A percentile compares a stretch with the other conserved stretches of the same genome.
These are phyloP conservation scores for Dromococcyx pavoninus DNA, from an alignment of 2,797 vertebrate species.

Conservation along the genomic window DNA sequence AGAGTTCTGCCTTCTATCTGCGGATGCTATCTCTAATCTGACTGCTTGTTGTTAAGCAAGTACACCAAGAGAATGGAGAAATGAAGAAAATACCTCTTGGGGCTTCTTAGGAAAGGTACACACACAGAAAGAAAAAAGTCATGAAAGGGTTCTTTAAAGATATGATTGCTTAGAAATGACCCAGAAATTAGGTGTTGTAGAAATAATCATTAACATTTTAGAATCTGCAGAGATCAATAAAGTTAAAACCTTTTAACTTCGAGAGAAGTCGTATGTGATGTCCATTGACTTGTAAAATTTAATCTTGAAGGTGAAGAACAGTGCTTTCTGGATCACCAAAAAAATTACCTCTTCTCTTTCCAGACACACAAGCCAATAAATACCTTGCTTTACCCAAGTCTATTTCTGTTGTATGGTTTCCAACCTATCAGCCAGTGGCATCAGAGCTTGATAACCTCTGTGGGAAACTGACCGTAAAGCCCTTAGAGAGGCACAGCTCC, in stretches of 20 bases:
- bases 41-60: neutral
- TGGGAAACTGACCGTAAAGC: neutral
- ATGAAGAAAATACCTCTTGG: neutral
- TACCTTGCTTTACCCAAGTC: neutral
- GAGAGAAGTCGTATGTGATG: neutral
- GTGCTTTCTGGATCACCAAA: neutral
- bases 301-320: neutral
- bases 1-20: neutral
- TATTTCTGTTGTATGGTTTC: neutral
- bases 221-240: neutral
- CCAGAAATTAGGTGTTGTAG: neutral
- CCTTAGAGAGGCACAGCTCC: neutral
- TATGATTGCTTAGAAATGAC: neutral
- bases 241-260: neutral
- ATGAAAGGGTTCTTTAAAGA: neutral
- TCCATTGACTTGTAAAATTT: neutral
- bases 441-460: slow-evolving; percentile 25
- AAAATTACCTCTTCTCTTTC: neutral
- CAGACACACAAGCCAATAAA: neutral
- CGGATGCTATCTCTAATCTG: neutral
- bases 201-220: neutral
- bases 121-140: too few relatives aligned
- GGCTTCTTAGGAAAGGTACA: neutral
- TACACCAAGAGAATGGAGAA: neutral
- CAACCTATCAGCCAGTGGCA: neutral